phyloP scores from a whole-genome alignment of 92 coral and sea anemone species.

The Epizoanthus illoricatus region DNA sequence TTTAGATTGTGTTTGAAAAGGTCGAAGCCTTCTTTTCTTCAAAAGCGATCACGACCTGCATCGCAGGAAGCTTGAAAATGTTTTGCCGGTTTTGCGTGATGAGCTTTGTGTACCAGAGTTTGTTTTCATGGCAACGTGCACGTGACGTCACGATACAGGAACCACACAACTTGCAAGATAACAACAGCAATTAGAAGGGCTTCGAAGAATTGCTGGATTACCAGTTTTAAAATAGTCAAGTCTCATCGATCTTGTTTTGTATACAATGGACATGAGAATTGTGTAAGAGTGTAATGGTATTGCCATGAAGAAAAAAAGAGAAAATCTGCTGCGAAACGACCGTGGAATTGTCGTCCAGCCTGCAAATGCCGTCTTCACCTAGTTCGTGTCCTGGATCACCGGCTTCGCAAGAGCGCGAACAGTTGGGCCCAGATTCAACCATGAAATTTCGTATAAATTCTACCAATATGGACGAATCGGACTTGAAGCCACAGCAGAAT shows the following conservation, averaged over 20 bases:
- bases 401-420: background rate
- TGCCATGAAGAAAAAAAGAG: conserved; percentile 18
- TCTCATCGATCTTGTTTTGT: background rate
- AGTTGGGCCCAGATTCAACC: background rate
- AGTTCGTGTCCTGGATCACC: background rate
- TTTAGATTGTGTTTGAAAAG: too few species aligned
- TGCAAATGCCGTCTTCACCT: conserved; percentile 23
- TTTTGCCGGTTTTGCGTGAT: too few species aligned
- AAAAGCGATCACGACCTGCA: too few species aligned
- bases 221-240: background rate
- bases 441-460: conserved; percentile 4
- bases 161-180: background rate
- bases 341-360: background rate
- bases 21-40: too few species aligned
- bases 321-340: conserved; percentile 3
- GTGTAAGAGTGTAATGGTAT: background rate
- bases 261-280: background rate
- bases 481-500: background rate
- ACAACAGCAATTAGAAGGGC: conserved; percentile 17
- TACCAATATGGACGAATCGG: background rate
- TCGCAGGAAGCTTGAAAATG: too few species aligned
- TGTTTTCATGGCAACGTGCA: conserved; percentile 30
- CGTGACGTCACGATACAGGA: conserved; percentile 24
- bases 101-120: background rate
- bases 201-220: background rate